Evolutionary conservation across 1,140 invertebrate genomes (phyloP).

Genomic region (Argopecten irradians): DNA sequence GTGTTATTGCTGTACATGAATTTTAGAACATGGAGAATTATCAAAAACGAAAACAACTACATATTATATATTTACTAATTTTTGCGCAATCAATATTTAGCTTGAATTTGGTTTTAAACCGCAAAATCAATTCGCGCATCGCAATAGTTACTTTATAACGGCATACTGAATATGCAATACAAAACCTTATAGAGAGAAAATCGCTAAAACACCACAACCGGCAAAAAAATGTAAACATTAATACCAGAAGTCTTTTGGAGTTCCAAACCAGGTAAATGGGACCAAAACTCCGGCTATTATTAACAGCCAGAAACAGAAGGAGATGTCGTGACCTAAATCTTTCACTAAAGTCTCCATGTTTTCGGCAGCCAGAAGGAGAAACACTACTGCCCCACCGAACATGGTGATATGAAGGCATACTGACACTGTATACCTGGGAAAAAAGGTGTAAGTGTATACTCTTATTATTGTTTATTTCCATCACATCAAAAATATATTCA

Average conservation of each 20-base stretch:
- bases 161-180: background rate
- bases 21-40: background rate
- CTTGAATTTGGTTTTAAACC: background rate
- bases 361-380: constrained; percentile 83
- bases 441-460: background rate
- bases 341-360: constrained; percentile 79
- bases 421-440: constrained; percentile 77
- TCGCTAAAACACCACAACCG: constrained; percentile 82
- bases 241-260: constrained; percentile 81
- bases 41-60: background rate
- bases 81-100: background rate
- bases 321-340: constrained; percentile 76
- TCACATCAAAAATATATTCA: no score
- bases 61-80: background rate
- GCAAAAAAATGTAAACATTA: constrained; percentile 76
- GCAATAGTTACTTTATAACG: background rate
- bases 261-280: constrained; percentile 84
- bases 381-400: constrained; percentile 84
- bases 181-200: background rate
- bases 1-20: background rate
- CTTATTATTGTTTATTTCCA: background rate
- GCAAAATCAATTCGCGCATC: background rate
- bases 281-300: constrained; percentile 81
- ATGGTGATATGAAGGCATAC: constrained; percentile 81
- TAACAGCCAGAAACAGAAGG: constrained; percentile 82